phyloP scores from a whole-genome alignment of 2,113 vertebrate species.

The Xerus inauris region DNA sequence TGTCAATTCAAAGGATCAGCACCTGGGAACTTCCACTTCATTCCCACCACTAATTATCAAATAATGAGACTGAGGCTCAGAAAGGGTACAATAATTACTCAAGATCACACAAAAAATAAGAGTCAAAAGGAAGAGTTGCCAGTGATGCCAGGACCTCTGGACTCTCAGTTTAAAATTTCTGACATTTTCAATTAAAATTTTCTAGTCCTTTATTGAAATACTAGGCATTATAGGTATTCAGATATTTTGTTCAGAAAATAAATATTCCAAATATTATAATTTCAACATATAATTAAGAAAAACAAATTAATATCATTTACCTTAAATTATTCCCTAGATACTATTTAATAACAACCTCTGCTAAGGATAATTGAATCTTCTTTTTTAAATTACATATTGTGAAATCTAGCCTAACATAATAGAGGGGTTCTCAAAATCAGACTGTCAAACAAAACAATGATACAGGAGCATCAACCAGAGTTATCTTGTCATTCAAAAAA shows the following conservation, averaged over 20 bases:
- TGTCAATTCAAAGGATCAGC: accelerated
- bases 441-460: not conserved
- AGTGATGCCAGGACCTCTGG: not conserved
- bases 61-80: not conserved
- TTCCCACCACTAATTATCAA: not conserved
- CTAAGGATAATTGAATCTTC: not conserved
- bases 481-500: not conserved
- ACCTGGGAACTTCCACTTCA: too few species aligned
- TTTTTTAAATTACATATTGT: not conserved
- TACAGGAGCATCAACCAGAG: not conserved
- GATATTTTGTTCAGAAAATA: not conserved
- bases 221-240: not conserved
- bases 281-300: not conserved
- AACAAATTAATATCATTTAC: not conserved
- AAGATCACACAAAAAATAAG: not conserved
- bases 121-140: not conserved
- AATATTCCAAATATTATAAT: not conserved
- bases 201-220: not conserved
- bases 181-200: not conserved
- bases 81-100: not conserved
- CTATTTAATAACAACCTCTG: not conserved
- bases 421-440: not conserved
- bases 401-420: not conserved
- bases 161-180: not conserved
- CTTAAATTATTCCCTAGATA: not conserved